phyloP scores from a whole-genome alignment of 1,140 invertebrate genomes.

The Drosophila erecta region DNA sequence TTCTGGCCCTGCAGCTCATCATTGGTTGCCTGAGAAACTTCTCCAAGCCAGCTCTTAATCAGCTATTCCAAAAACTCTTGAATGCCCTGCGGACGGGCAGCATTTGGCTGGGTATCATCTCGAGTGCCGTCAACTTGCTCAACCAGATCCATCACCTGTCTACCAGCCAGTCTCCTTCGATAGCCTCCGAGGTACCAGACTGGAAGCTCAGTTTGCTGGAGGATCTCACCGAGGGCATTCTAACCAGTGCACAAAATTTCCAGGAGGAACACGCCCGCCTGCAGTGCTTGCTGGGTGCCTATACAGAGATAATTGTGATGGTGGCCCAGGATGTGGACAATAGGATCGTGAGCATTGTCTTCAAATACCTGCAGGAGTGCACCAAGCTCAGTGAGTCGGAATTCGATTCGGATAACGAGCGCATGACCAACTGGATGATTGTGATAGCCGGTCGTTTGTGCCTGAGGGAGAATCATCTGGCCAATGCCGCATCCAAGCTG shows the following conservation, averaged over 20 bases:
- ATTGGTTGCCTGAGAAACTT: slow-evolving; percentile 57
- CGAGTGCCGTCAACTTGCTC: slow-evolving; percentile 53
- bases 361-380: slow-evolving; percentile 68
- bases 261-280: slow-evolving; percentile 52
- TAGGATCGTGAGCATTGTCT: slow-evolving; percentile 54
- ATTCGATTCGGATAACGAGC: slow-evolving; percentile 77
- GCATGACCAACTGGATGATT: slow-evolving; percentile 80
- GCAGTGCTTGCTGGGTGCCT: slow-evolving; percentile 59
- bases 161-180: slow-evolving; percentile 45
- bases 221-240: slow-evolving; percentile 33
- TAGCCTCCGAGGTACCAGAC: slow-evolving; percentile 9
- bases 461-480: slow-evolving; percentile 56
- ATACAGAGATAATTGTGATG: slow-evolving; percentile 71
- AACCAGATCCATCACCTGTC: slow-evolving; percentile 61
- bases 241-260: slow-evolving; percentile 37
- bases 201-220: slow-evolving; percentile 51
- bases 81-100: slow-evolving; percentile 44
- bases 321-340: slow-evolving; percentile 31
- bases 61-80: slow-evolving; percentile 61
- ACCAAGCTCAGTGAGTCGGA: slow-evolving; percentile 58
- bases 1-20: slow-evolving; percentile 62
- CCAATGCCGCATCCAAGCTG: slow-evolving; percentile 47
- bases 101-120: slow-evolving; percentile 65
- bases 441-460: slow-evolving; percentile 69
- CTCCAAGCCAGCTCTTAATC: slow-evolving; percentile 72